A percentile compares a stretch with the other conserved stretches of the same genome.
Conservation (phyloP, 2,797 vertebrate genomes). For the Gorsachius magnificus region DNA sequence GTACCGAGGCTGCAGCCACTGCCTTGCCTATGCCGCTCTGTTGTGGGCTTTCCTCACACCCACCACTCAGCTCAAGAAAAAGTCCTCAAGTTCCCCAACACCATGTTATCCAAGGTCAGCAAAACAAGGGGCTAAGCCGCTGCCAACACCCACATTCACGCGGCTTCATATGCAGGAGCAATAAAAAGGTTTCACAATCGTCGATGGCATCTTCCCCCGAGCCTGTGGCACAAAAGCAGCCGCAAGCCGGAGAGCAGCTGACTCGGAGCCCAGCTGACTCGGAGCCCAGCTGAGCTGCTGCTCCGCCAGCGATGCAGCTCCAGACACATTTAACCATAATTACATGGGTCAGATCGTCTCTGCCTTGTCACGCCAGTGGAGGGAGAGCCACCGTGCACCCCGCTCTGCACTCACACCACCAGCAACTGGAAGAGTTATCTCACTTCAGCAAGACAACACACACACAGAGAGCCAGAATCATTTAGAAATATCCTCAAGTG, state of each 20-base stretch:
- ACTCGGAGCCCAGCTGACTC: slow-evolving; percentile 11
- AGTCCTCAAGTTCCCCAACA: not conserved
- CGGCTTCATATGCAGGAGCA: not conserved
- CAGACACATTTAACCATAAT: slow-evolving; percentile 19
- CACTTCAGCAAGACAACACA: not conserved
- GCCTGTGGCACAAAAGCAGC: not conserved
- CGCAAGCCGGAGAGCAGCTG: not conserved
- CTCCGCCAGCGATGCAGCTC: not conserved
- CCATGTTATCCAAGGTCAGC: not conserved
- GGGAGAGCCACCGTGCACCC: accelerated
- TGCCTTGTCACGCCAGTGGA: not conserved
- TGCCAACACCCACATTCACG: not conserved
- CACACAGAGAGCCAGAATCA: accelerated
- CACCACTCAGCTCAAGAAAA: not conserved
- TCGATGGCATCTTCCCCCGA: not conserved
- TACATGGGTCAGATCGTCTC: slow-evolving; percentile 7
- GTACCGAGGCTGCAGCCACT: not conserved
- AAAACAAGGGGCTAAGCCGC: not conserved
- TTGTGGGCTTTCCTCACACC: not conserved
- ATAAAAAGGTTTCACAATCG: not conserved
- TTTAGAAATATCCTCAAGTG: not conserved
- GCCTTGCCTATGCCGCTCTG: accelerated
- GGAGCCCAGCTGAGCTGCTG: slow-evolving; percentile 10
- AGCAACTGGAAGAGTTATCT: not conserved
- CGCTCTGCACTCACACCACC: accelerated